Base-by-base conservation (phyloP, 2,113 vertebrate genomes). In the Myotis davidii region DNA sequence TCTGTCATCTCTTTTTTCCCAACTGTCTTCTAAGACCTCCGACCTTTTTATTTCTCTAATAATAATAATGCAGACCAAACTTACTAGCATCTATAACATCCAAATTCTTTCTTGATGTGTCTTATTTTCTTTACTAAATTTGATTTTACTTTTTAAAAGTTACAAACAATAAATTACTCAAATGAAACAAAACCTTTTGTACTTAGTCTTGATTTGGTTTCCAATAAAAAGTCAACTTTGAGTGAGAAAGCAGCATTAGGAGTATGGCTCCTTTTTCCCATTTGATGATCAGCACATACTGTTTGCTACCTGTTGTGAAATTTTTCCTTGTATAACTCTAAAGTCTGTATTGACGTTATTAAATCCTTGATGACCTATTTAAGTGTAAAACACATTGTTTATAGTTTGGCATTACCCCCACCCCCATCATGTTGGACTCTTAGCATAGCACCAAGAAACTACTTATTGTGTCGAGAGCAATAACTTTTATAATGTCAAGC, bases 321-420 rank as follows among this genome's bases (percentile, higher is more conserved):
- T 61, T 25, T 11, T 72, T 79, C 72, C 20, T 85, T 79, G 10
- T 42, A 37, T 74, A 59, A 17, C 59, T 93, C n/a, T 90, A 61
- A 95, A 48, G 13, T 77, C 73, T 89, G 32, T 69, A 77, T 52
- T 90, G 39, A 82, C 50, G 64, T 76, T 72, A 69, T 72, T 87
- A 87, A 34, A 32, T 56, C 67, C 39, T 89, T 82, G 45, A 45
- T 94, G 77, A 93, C 67, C 64, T 90, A 59, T 89, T 90, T 96
- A 94, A 77, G 76, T 87, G 79, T 79, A 89, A 94, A 92, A 70
- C 54, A 73, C 37, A 87, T 27, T 79, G 94, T 88, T 88, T 88
- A n/a, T 27, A 39, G 25, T 81, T 96, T 95, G 48, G 25, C n/a
- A 52, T 78, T 83, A n/a, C 11, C 37, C 70, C 45, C 74, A 32